These are phyloP conservation scores for Achlya flavicornis DNA, from an alignment of 2,888 invertebrate genomes.

Conservation along the genomic window DNA sequence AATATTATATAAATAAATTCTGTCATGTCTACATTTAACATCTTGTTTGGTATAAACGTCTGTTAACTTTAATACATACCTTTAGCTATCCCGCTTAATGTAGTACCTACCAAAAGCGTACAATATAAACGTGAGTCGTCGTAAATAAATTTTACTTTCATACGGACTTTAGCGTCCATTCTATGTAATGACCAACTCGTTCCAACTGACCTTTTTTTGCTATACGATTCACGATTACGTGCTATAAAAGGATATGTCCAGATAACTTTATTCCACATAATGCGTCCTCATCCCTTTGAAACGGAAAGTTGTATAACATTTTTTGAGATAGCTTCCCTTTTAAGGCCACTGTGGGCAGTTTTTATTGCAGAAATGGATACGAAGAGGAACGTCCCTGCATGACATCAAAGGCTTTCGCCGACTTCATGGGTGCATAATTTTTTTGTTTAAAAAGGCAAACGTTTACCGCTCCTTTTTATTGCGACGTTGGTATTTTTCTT, in stretches of 20 bases:
- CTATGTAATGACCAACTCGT: conserved; percentile 69
- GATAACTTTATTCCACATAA: conserved; percentile 80
- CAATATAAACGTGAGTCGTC: conserved; percentile 22
- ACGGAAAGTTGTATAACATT: conserved; percentile 78
- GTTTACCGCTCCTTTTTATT: conserved; percentile 13
- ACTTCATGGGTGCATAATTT: conserved; percentile 55
- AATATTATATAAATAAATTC: too few relatives aligned
- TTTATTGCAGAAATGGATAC: conserved; percentile 70
- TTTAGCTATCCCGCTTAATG: too few relatives aligned
- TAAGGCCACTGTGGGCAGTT: conserved; percentile 60
- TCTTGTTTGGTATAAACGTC: background rate
- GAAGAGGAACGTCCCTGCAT: conserved; percentile 48
- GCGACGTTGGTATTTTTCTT: conserved; percentile 14
- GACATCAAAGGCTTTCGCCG: conserved; percentile 68
- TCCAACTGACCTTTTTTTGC: conserved; percentile 69
- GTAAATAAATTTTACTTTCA: conserved; percentile 75
- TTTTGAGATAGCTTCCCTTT: conserved; percentile 74
- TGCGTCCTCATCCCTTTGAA: conserved; percentile 76
- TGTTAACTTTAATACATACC: conserved; percentile 6
- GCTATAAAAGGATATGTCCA: conserved; percentile 79
- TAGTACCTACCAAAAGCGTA: conserved; percentile 27
- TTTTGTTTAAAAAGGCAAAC: conserved; percentile 39
- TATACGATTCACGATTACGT: conserved; percentile 59
- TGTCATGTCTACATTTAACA: background rate
- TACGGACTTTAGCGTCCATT: conserved; percentile 65